phyloP scores from a whole-genome alignment of 2,113 vertebrate species.

The Chrysochloris asiatica region DNA sequence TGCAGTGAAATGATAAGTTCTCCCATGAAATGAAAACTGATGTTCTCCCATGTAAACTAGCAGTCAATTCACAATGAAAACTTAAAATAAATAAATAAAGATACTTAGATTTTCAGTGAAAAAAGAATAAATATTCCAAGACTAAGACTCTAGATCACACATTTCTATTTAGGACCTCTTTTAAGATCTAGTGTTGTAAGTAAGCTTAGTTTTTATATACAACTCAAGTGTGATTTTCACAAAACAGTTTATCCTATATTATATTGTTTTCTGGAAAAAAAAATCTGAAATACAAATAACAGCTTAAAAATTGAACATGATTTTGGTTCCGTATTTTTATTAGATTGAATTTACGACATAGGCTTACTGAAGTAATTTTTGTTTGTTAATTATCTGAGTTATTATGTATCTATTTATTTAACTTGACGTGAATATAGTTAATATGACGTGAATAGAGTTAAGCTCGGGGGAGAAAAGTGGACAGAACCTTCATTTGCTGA shows the following conservation, averaged over 20 bases:
- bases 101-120: no score
- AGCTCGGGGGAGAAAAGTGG: no score
- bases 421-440: constrained; percentile 48
- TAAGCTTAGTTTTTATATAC: background rate
- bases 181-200: background rate
- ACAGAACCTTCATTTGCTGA: no score
- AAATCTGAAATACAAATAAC: background rate
- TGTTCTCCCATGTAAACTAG: no score
- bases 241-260: background rate
- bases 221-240: background rate
- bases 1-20: no score
- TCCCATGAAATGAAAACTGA: no score
- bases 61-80: no score
- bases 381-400: constrained; percentile 56
- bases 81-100: no score
- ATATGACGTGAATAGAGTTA: no score
- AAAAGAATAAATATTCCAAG: no score
- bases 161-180: background rate
- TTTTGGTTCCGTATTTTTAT: constrained; percentile 38
- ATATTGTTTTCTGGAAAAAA: background rate
- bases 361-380: constrained; percentile 45
- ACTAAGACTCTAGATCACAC: no score
- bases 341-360: constrained; percentile 36
- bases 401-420: constrained; percentile 64
- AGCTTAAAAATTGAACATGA: background rate